Evolutionary conservation across 2,888 invertebrate genomes (phyloP).

Genomic region (Pelosia muscerda): DNA sequence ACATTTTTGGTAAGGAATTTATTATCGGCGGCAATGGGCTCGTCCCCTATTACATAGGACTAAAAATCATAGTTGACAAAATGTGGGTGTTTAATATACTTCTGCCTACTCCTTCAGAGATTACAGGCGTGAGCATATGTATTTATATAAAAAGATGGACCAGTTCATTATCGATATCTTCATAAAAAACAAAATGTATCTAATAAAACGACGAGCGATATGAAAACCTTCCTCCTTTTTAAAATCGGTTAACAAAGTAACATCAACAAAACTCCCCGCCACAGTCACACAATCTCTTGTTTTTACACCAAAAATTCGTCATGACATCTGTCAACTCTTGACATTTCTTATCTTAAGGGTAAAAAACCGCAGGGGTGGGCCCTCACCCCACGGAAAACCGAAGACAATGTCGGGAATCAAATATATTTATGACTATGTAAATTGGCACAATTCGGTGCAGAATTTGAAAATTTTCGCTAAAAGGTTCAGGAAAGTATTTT

Average conservation of each 20-base stretch:
- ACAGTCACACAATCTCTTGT: constrained; percentile 69
- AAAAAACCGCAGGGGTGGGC: constrained; percentile 72
- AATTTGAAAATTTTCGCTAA: constrained; percentile 67
- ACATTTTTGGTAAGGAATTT: too few relatives aligned
- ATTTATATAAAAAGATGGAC: too few relatives aligned
- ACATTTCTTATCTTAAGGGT: constrained; percentile 80
- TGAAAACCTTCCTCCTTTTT: constrained; percentile 10
- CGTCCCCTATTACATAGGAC: too few relatives aligned
- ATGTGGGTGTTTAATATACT: too few relatives aligned
- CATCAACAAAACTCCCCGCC: constrained; percentile 14
- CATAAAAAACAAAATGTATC: too few relatives aligned
- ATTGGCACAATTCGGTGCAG: constrained; percentile 74
- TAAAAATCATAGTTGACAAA: too few relatives aligned
- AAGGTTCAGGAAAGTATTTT: constrained; percentile 52
- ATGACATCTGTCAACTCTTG: constrained; percentile 82
- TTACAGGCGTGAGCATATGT: too few relatives aligned
- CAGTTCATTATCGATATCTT: too few relatives aligned
- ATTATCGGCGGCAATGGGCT: too few relatives aligned
- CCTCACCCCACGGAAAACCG: constrained; percentile 61
- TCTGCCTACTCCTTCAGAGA: too few relatives aligned
- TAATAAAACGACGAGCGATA: too few relatives aligned
- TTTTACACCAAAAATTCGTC: constrained; percentile 69
- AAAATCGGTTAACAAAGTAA: too few relatives aligned
- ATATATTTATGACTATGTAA: constrained; percentile 87
- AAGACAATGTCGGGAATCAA: constrained; percentile 72